Evolutionary conservation across 2,113 vertebrate genomes (phyloP).

Genomic region (Mobula birostris): DNA sequence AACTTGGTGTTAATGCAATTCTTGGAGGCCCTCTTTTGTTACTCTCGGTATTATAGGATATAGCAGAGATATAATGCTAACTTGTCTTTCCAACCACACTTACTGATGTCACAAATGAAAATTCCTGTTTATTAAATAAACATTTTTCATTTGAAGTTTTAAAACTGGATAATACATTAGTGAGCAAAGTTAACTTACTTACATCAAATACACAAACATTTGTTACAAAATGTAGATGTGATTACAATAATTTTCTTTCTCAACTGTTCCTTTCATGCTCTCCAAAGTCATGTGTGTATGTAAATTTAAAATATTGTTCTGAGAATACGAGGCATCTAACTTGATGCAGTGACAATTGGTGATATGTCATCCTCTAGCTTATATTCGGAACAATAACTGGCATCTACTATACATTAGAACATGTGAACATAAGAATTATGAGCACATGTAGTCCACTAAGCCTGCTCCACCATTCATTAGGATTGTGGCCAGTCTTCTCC

Average conservation of each 20-base stretch:
- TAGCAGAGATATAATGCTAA: background rate
- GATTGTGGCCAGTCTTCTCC: no score
- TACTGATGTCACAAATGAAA: background rate
- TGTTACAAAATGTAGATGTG: background rate
- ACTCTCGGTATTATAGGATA: background rate
- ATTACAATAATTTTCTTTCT: background rate
- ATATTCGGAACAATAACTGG: background rate
- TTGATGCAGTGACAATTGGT: background rate
- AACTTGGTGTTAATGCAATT: background rate
- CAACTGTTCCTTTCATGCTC: background rate
- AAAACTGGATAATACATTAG: background rate
- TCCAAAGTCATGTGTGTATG: background rate
- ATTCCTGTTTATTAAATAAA: background rate
- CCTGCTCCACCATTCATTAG: no score
- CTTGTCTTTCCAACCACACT: background rate
- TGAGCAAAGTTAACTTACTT: background rate
- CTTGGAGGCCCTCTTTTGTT: background rate
- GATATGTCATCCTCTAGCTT: background rate
- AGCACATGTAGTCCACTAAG: no score
- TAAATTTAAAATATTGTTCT: background rate
- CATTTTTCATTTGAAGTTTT: background rate
- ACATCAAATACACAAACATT: background rate
- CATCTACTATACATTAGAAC: no score
- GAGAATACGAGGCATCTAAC: background rate
- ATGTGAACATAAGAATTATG: no score